phyloP scores from a whole-genome alignment of 2,888 invertebrate species.

The Griposia aprilina region DNA sequence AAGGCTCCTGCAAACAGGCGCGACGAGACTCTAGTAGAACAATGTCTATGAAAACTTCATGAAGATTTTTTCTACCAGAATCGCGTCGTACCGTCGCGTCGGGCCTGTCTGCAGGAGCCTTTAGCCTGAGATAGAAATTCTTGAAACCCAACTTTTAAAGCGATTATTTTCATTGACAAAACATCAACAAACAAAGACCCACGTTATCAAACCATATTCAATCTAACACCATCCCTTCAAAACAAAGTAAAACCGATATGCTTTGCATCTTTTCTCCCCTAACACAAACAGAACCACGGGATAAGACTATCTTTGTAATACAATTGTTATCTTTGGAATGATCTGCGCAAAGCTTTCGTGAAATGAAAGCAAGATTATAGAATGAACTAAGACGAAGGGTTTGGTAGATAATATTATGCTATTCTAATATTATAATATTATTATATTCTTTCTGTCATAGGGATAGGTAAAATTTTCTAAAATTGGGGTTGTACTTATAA shows the following conservation, averaged over 20 bases:
- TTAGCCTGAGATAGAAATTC: background rate
- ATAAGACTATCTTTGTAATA: slow-evolving; percentile 45
- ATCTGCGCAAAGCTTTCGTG: slow-evolving; percentile 46
- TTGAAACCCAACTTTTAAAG: background rate
- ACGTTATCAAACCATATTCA: background rate
- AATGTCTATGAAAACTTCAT: too few relatives aligned
- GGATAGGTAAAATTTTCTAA: background rate
- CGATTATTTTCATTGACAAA: background rate
- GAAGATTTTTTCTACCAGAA: too few relatives aligned
- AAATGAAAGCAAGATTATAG: slow-evolving; percentile 49
- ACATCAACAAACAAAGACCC: background rate
- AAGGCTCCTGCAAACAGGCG: too few relatives aligned
- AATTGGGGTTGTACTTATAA: background rate
- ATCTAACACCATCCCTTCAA: background rate
- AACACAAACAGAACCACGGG: slow-evolving; percentile 35
- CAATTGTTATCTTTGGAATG: slow-evolving; percentile 56
- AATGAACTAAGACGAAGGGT: slow-evolving; percentile 29
- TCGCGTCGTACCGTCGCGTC: too few relatives aligned
- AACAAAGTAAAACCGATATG: slow-evolving; percentile 34
- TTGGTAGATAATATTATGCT: slow-evolving; percentile 10
- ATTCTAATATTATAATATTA: too few relatives aligned
- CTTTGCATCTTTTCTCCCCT: slow-evolving; percentile 20
- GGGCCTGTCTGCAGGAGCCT: too few relatives aligned
- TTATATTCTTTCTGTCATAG: background rate
- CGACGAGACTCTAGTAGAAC: too few relatives aligned